Base-by-base conservation (phyloP, 1,140 invertebrate genomes). In the Ceratina calcarata region DNA sequence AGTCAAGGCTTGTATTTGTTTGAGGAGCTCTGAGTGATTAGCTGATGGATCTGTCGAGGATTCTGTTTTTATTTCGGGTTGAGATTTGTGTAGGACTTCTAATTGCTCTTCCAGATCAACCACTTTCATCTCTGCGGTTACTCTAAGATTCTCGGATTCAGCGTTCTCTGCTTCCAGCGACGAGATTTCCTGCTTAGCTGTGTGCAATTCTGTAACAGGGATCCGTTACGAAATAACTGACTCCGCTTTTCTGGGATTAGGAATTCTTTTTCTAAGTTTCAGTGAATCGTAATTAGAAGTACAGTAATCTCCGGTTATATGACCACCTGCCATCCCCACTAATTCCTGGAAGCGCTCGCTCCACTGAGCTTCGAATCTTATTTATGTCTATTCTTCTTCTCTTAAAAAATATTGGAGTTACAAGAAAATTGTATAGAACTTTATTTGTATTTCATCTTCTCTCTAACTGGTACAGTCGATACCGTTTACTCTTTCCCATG, bases 31-130 rank as follows among this genome's bases (percentile, higher is more conserved):
- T 55, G 53, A 7, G 8, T 93, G 93, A 82, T 94, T 94, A 10
- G 88, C 90, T 57, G 27, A 32, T 4, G 27, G 27, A 32, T 92
- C 92, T 3, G 94, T 78, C 37, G 91, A 85, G 85, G 62, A 24
- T 18, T 80, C 65, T 20, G 72, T 18, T 73, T 83, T 82, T 58
- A 15, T 87, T 20, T 84, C 82, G 22, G 53, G 76, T 2, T 81
- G 55, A 58, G 79, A 75, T 87, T 87, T 91, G 3, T 91, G 85
- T 15, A 90, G 32, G 6, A 86, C 79, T 71, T 96, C 95, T 20
- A 96, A 89, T 89, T 96, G 94, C 88, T 96, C 95, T 89, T 95
- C 94, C 75, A 96, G 89, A 83, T 96, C 95, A 16, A 96, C 95
- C 10, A 94, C 94, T 83, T 95, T 95, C 85, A 97, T 95, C 93